Conservation (phyloP, 2,888 invertebrate genomes). For the Suillia variegata region DNA sequence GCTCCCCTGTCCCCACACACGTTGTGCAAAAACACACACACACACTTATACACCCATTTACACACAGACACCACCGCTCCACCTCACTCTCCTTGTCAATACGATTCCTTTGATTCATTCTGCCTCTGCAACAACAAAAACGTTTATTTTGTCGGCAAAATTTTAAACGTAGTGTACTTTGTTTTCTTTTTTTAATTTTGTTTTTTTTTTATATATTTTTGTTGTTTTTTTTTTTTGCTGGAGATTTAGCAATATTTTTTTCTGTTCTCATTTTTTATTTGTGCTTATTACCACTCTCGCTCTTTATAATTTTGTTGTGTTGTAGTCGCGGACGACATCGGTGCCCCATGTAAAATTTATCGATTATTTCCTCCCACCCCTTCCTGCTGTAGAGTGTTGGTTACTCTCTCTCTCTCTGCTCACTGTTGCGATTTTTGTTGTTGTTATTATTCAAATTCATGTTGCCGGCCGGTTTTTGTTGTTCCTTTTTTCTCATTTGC, state of each 20-base stretch:
- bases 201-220: too few relatives aligned
- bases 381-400: too few relatives aligned
- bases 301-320: background rate
- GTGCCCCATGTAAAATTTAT: slow-evolving; percentile 11
- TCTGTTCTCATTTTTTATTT: background rate
- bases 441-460: slow-evolving; percentile 19
- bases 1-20: background rate
- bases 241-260: too few relatives aligned
- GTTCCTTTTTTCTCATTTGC: slow-evolving; percentile 1
- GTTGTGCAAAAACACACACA: background rate
- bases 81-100: background rate
- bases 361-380: slow-evolving; percentile 9
- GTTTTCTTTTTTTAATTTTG: too few relatives aligned
- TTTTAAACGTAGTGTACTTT: slow-evolving; percentile 15
- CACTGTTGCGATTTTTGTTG: slow-evolving; percentile 12
- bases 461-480: slow-evolving; percentile 21
- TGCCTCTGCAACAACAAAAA: background rate
- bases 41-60: too few relatives aligned
- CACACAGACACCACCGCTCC: too few relatives aligned
- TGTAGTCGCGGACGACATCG: too few relatives aligned
- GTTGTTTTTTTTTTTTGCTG: too few relatives aligned
- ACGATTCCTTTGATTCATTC: too few relatives aligned
- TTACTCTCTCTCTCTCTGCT: too few relatives aligned
- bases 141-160: slow-evolving; percentile 9
- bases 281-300: background rate